Evolutionary conservation across 1,140 invertebrate species (phyloP).

Genomic region (Cryptotermes secundus): DNA sequence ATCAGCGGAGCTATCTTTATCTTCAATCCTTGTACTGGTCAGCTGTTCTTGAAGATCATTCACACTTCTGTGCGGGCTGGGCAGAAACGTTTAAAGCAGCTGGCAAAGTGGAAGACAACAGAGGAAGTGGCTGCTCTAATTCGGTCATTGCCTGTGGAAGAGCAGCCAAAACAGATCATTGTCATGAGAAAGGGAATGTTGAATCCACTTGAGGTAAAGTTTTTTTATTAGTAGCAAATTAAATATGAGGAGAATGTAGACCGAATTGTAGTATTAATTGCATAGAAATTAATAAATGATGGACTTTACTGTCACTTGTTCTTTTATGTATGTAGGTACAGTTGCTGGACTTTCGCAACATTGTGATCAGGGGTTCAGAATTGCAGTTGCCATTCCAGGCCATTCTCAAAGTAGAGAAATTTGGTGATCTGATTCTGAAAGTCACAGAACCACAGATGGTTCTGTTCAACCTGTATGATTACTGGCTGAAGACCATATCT

Average conservation of each 20-base stretch:
- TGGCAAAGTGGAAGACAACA: constrained; percentile 99
- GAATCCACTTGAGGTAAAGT: constrained; percentile 89
- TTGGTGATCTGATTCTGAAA: constrained; percentile 98
- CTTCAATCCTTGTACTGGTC: constrained; percentile 99
- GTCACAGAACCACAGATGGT: constrained; percentile 99
- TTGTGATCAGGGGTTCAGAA: constrained; percentile 99
- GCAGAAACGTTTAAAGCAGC: constrained; percentile 86
- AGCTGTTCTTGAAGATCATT: constrained; percentile 99
- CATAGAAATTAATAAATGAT: too few relatives aligned
- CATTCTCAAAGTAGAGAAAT: constrained; percentile 98
- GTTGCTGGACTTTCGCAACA: constrained; percentile 98
- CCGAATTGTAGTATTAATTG: too few relatives aligned
- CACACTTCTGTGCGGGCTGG: constrained; percentile 99
- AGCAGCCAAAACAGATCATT: constrained; percentile 99
- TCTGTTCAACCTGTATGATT: constrained; percentile 98
- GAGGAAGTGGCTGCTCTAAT: constrained; percentile 99
- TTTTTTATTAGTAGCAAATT: too few relatives aligned
- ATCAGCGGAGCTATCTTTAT: constrained; percentile 99
- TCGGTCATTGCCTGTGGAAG: constrained; percentile 97
- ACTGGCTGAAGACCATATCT: constrained; percentile 97
- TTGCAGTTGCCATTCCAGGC: constrained; percentile 98
- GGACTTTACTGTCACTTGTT: neutral
- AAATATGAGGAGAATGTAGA: too few relatives aligned
- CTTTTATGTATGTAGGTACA: constrained; percentile 64
- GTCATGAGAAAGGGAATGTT: constrained; percentile 99